Evolutionary conservation across 2,797 vertebrate species (phyloP).

Genomic region (Fistularia tabacaria): DNA sequence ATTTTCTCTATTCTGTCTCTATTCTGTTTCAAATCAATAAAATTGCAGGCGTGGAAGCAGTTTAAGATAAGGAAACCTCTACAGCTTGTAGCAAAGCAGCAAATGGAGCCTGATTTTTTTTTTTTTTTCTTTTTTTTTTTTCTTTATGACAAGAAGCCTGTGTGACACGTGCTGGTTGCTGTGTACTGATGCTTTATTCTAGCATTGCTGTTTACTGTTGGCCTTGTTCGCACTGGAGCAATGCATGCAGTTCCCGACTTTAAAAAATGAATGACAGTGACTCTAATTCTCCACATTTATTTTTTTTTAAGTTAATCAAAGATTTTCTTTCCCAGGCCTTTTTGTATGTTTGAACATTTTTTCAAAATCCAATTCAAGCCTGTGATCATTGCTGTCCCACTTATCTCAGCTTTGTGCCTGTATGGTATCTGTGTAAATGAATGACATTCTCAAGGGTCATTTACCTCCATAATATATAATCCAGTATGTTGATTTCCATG

Average conservation of each 20-base stretch:
- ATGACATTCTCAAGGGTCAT: not conserved
- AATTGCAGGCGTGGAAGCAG: no score
- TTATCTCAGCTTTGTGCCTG: conserved; percentile 39
- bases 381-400: conserved; percentile 35
- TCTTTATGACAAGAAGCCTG: conserved; percentile 24
- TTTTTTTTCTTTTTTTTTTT: conserved; percentile 3
- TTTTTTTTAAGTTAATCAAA: not conserved
- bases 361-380: conserved; percentile 32
- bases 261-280: not conserved
- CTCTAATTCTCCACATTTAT: not conserved
- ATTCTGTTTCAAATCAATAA: no score
- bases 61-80: no score
- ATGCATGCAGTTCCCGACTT: not conserved
- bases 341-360: conserved; percentile 34
- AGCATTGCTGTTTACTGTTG: conserved; percentile 14
- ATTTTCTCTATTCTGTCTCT: no score
- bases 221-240: conserved; percentile 13
- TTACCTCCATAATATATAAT: conserved; percentile 11
- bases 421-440: conserved; percentile 5
- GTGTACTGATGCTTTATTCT: conserved; percentile 21
- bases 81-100: not conserved
- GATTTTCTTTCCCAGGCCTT: conserved; percentile 24
- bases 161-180: conserved; percentile 22
- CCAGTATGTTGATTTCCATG: conserved; percentile 1
- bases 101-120: conserved; percentile 16